Evolutionary conservation across 2,797 vertebrate species (phyloP).

Genomic region (Perodicticus potto): DNA sequence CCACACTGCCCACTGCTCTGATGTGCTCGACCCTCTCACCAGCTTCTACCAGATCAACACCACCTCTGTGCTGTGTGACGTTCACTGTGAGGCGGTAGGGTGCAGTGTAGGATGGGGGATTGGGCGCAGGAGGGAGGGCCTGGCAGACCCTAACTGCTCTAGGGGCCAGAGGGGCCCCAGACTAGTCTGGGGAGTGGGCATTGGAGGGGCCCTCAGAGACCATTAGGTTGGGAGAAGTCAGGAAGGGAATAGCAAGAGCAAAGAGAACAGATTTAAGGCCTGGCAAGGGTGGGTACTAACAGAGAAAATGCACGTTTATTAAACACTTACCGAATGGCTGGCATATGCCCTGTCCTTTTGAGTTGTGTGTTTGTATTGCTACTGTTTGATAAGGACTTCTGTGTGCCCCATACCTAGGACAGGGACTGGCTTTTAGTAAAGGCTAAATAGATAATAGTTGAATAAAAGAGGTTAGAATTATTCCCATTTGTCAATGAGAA

Average conservation of each 20-base stretch:
- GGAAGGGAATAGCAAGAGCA: not conserved
- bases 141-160: not conserved
- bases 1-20: constrained; percentile 92
- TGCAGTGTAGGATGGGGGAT: rapidly evolving
- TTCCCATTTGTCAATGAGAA: constrained; percentile 3
- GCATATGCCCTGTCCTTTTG: not conserved
- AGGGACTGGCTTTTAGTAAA: not conserved
- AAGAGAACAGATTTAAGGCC: not conserved
- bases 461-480: not conserved
- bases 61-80: constrained; percentile 92
- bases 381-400: not conserved
- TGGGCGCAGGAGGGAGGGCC: not conserved
- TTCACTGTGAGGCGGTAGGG: constrained; percentile 93
- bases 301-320: not conserved
- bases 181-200: not conserved
- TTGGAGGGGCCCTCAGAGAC: not conserved
- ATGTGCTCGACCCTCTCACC: constrained; percentile 90
- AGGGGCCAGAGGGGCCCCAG: not conserved
- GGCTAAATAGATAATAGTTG: not conserved
- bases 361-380: not conserved
- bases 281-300: not conserved
- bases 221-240: not conserved
- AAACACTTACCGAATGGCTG: not conserved
- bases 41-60: constrained; percentile 93
- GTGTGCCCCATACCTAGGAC: no score